Evolutionary conservation across 2,113 vertebrate genomes (phyloP).

Genomic region (Bubo blakistoni): DNA sequence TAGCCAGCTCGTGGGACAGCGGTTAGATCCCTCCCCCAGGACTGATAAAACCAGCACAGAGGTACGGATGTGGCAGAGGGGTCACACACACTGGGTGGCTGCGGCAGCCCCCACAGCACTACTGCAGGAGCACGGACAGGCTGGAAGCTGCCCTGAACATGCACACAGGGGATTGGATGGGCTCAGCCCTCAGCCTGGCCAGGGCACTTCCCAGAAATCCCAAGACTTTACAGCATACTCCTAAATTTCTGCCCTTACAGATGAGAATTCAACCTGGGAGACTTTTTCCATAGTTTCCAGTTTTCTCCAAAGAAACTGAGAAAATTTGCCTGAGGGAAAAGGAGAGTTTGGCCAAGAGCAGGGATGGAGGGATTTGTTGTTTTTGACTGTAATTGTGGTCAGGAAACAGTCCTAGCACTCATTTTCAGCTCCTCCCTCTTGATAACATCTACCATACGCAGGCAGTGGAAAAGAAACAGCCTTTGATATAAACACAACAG

Average conservation of each 20-base stretch:
- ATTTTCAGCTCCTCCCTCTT: slow-evolving; percentile 30
- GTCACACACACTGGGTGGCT: accelerated
- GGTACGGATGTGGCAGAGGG: accelerated
- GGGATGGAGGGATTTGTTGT: background rate
- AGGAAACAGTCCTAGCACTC: slow-evolving; percentile 31
- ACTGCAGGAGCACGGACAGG: accelerated
- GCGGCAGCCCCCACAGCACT: background rate
- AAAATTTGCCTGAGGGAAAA: background rate
- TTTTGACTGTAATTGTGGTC: background rate
- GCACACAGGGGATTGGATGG: background rate
- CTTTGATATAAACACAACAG: background rate
- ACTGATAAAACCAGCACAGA: background rate
- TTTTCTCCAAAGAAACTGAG: background rate
- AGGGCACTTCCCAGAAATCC: background rate
- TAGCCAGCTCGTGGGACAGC: accelerated
- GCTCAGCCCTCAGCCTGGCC: background rate
- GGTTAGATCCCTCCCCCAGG: background rate
- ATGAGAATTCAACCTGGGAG: background rate
- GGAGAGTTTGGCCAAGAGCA: background rate
- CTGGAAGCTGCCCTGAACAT: accelerated
- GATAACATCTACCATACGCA: slow-evolving; percentile 32
- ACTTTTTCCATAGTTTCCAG: background rate
- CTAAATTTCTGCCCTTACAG: background rate
- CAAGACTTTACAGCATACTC: accelerated
- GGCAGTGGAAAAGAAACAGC: slow-evolving; percentile 7